A percentile compares a stretch with the other conserved stretches of the same genome.
These are phyloP conservation scores for Ephestia elutella DNA, from an alignment of 1,140 invertebrate genomes.

Conservation along the genomic window DNA sequence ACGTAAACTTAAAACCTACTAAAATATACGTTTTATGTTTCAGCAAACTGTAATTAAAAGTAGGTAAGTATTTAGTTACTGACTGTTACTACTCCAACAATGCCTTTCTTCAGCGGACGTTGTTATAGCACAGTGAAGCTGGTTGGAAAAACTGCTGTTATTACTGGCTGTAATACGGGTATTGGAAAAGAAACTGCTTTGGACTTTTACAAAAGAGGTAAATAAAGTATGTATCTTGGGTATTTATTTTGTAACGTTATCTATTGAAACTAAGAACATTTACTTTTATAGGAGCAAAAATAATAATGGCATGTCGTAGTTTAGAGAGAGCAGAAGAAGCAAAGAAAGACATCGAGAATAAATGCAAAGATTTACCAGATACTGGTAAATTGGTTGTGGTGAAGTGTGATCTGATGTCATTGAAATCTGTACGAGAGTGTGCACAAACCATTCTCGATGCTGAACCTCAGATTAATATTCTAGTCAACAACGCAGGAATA, in stretches of 20 bases:
- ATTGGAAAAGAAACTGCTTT: conserved; percentile 91
- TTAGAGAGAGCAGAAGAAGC: conserved; percentile 73
- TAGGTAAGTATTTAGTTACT: neutral
- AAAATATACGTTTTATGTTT: neutral
- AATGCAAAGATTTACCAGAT: conserved; percentile 60
- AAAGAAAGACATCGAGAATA: conserved; percentile 64
- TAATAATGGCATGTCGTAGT: conserved; percentile 86
- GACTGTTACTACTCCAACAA: conserved; percentile 23
- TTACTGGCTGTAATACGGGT: conserved; percentile 93
- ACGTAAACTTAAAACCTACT: too few relatives aligned
- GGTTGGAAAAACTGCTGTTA: conserved; percentile 85
- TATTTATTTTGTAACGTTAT: too few relatives aligned
- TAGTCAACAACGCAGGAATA: conserved; percentile 89
- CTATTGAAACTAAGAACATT: too few relatives aligned
- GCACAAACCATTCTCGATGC: conserved; percentile 77
- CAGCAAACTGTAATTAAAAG: neutral
- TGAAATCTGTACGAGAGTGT: conserved; percentile 83
- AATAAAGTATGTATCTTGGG: too few relatives aligned
- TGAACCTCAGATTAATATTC: conserved; percentile 79
- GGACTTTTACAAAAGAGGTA: conserved; percentile 84
- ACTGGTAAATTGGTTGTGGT: conserved; percentile 76
- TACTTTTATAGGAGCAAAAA: conserved; percentile 76
- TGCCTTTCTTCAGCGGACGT: conserved; percentile 76
- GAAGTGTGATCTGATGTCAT: conserved; percentile 81
- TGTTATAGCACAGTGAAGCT: conserved; percentile 77